Evolutionary conservation across 2,888 invertebrate species (phyloP), one percentile per base, ranked within the genome.

Genomic region (Pollenia labialis): DNA sequence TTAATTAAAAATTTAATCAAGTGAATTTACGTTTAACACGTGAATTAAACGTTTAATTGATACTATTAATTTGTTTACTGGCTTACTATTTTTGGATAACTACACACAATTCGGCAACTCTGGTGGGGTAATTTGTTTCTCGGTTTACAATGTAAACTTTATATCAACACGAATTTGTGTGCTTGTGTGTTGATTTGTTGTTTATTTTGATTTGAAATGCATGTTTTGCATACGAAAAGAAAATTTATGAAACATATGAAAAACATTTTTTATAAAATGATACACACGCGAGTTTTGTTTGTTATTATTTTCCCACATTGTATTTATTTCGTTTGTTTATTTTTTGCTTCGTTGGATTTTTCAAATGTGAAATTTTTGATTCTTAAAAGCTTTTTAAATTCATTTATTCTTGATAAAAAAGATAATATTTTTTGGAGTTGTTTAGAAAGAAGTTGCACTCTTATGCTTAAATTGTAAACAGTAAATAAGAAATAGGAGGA

Each of bases 151-250:
- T n/a, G n/a, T n/a, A n/a, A n/a, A n/a, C n/a, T n/a, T n/a, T n/a
- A n/a, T n/a, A n/a, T 11, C 23, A 0, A 10, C 23, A 18, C 11
- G 4, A n/a, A 40, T 40, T 60, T 60, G 32, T 60, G 11, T 60
- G 4, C 12, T 32, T 58, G 23, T 48, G 48, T 9, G 14, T 68
- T 7, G 18, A 18, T 18, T 10, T 71, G 18, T 80, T 72, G 58
- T 74, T 69, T 60, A 60, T 72, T 74, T 82, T 77, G 40, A 42
- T 66, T 58, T 46, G 16, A 79, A 82, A 85, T 82, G 54, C 68
- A 77, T 68, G 77, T 56, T 72, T 72, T 77, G 71, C 66, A 82
- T 82, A 79, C 62, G 62, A 74, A 86, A 56, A 71, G 14, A 64
- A 60, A 60, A 50, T 64, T 75, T 50, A 50, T 16, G 56, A 76